Evolutionary conservation across 2,888 invertebrate genomes (phyloP), one percentile per base, ranked within the genome.

Genomic region (Rhingia campestris): DNA sequence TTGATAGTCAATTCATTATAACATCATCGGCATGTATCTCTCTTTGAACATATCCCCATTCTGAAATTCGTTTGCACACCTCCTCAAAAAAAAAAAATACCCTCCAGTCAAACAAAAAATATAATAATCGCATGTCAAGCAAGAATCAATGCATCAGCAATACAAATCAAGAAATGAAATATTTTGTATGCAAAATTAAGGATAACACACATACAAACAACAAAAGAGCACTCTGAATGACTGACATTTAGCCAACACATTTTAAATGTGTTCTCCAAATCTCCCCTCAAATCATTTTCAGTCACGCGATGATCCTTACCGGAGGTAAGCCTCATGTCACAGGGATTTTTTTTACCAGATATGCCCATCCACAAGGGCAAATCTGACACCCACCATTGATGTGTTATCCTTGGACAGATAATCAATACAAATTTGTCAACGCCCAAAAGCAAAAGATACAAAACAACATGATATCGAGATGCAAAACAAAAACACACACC

Each of bases 201-300:
- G 80, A 80, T 84, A 84, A 84, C 74, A 56, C 39, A 58, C 4
- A 56, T 12, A 58, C 22, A 30, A 54, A 73, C 58, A 73, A 47
- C 33, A 54, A 45, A n/a, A 73, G 9, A 30, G 32, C 63, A 5
- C 41, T 47, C 64, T 37, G 66, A 69, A 51, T 63, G 84, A 75
- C 84, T 79, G 74, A 80, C 70, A 80, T 84, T 70, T 67, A 84
- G 70, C 75, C 80, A 66, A 84, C 84, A 84, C 74, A 80, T 61
- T 75, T 64, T 51, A 74, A 80, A 84, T 77, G 56, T 49, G 1
- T 2, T 49, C 56, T 53, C 53, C 53, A 67, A 61, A 54, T 54
- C 58, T 35, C 47, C 64, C 63, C 9, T 30, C 33, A 6, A 66
- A 66, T 56, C 47, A 66, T 64, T 66, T 22, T 54, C 10, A 70